Evolutionary conservation across 1,140 invertebrate species (phyloP).

Genomic region (Drosophila mayri): DNA sequence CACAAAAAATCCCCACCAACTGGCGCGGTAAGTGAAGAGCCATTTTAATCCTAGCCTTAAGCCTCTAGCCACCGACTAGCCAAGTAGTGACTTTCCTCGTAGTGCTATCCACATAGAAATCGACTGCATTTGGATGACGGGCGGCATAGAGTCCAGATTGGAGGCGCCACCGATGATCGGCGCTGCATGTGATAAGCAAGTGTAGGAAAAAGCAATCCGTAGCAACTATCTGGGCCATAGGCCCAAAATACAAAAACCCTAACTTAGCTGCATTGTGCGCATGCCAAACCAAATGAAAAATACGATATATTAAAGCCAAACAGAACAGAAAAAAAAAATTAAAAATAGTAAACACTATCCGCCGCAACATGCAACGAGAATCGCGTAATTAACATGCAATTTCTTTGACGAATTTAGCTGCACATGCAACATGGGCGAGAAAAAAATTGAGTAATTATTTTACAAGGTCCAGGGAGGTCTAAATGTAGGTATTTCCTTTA

Average conservation of each 20-base stretch:
- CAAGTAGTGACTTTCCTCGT: constrained; percentile 43
- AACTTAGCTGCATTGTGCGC: constrained; percentile 75
- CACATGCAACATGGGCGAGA: constrained; percentile 29
- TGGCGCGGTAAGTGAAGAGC: constrained; percentile 76
- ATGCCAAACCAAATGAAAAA: constrained; percentile 59
- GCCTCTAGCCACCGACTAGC: constrained; percentile 55
- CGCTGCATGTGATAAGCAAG: constrained; percentile 52
- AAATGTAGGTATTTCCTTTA: constrained; percentile 25
- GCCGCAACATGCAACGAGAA: constrained; percentile 55
- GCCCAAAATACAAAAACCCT: constrained; percentile 22
- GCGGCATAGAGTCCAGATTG: constrained; percentile 33
- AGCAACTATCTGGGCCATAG: constrained; percentile 50
- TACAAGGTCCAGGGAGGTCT: constrained; percentile 16
- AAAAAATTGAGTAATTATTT: constrained; percentile 53
- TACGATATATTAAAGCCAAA: constrained; percentile 32
- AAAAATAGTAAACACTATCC: constrained; percentile 9
- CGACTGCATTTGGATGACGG: constrained; percentile 40
- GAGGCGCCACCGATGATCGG: constrained; percentile 26
- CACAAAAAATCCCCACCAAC: constrained; percentile 56
- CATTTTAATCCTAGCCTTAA: constrained; percentile 59
- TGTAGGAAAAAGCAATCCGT: constrained; percentile 38
- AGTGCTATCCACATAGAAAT: constrained; percentile 49
- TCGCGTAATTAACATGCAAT: constrained; percentile 34
- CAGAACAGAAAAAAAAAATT: not conserved
- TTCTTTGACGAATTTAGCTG: constrained; percentile 9